Base-by-base conservation (phyloP, 2,797 vertebrate species). In the Bradypus variegatus region DNA sequence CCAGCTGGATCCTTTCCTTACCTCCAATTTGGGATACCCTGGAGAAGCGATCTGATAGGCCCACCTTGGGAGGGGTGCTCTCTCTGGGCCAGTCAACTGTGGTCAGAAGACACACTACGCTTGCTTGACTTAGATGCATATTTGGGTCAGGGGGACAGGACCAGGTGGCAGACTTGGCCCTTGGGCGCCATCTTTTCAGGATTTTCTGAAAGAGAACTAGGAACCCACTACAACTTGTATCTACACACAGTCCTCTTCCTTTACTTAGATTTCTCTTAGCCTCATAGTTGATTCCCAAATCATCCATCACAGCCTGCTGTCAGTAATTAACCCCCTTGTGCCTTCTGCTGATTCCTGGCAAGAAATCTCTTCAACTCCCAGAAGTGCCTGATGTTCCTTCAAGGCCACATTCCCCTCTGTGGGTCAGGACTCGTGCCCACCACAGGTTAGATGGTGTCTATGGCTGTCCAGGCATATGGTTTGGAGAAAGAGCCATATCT, bases 151-250 rank as follows among this genome's bases (percentile, higher is more conserved):
- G 10, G 31, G 36, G 45, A 12, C 25, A 15, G 9, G 5, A 58
- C 55, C 55, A 58, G 19, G 18, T 19, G 55, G 27, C 27, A 69
- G 50, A 58, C 2, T 0, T 0, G 10, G 69, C 5, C 65, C 8
- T 19, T 0, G 31, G 33, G 4, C 3, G 1, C 72, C 70, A 55
- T 21, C 50, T 18, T 79, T 55, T n/a, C 38, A 48, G 18, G 21
- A 13, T 41, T 48, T 14, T 4, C 2, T 36, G n/a, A 15, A 73
- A 58, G 45, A 70, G 67, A 45, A 60, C 7, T 3, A 41, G 82
- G 23, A 55, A 31, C 45, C 33, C 50, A 25, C 3, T 72, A 18
- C 23, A 10, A 13, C 16, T 72, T 29, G 78, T 13, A 14, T 79
- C 60, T 15, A 1, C 29, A 31, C 1, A 8, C 9, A 72, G 60